Percentiles rank a stretch among this genome's conserved stretches.
These are phyloP conservation scores for Gymnocypris eckloni DNA, from an alignment of 2,797 vertebrate species.

Conservation along the genomic window DNA sequence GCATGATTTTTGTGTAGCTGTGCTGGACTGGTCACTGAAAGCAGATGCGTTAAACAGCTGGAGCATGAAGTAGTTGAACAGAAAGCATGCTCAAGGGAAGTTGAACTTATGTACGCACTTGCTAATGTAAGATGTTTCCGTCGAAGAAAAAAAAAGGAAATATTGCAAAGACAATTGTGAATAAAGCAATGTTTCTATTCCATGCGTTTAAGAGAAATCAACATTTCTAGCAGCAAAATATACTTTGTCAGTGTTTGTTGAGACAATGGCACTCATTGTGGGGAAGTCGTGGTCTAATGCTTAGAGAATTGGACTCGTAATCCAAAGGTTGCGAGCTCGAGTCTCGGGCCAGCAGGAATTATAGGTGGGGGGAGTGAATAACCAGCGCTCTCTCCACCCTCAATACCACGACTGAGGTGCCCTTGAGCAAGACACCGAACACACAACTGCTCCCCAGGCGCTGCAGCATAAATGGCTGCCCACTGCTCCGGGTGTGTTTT, in stretches of 20 bases:
- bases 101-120: background rate
- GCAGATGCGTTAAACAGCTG: constrained; percentile 8
- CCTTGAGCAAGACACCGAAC: too few species aligned
- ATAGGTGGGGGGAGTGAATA: too few species aligned
- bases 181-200: background rate
- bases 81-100: background rate
- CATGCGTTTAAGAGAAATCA: background rate
- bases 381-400: too few species aligned
- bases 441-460: too few species aligned
- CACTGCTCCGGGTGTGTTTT: too few species aligned
- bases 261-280: background rate
- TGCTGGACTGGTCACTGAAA: background rate
- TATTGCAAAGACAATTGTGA: background rate
- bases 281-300: too few species aligned
- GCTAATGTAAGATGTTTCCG: background rate
- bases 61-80: background rate
- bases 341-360: too few species aligned
- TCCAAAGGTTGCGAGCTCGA: too few species aligned
- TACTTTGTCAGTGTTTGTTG: background rate
- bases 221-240: background rate
- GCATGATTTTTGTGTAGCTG: background rate
- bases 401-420: too few species aligned
- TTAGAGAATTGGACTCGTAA: too few species aligned
- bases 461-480: too few species aligned
- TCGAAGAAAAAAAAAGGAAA: background rate